Percentiles rank a stretch among this genome's conserved stretches.
These are phyloP conservation scores for Ephialtes manifestator DNA, from an alignment of 2,888 invertebrate genomes.

Conservation along the genomic window DNA sequence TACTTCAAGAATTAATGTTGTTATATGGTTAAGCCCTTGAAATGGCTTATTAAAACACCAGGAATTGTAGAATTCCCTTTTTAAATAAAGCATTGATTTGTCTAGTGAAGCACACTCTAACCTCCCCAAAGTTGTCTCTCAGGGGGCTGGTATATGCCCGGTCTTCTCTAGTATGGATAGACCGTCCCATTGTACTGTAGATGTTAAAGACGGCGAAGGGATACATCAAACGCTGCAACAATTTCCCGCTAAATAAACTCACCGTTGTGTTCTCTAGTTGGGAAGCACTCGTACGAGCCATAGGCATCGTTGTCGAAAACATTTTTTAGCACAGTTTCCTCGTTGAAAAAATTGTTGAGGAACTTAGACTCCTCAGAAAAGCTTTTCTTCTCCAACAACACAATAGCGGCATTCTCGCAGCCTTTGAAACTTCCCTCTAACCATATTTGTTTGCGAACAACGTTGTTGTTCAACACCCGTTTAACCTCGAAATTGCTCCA, in stretches of 20 bases:
- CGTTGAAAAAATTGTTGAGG: constrained; percentile 89
- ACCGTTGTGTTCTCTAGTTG: constrained; percentile 89
- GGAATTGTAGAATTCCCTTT: no score
- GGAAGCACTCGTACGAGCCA: constrained; percentile 92
- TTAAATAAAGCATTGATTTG: no score
- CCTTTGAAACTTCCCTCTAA: constrained; percentile 90
- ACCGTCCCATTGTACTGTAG: not conserved
- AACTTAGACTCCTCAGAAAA: constrained; percentile 89
- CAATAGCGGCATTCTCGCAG: constrained; percentile 89
- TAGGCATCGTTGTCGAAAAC: constrained; percentile 94
- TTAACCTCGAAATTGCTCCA: constrained; percentile 90
- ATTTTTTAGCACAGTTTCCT: constrained; percentile 88
- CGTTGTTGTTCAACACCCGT: constrained; percentile 91
- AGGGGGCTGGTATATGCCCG: no score
- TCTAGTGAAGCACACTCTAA: no score
- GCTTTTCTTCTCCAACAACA: constrained; percentile 93
- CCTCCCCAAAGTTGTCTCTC: no score
- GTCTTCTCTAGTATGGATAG: no score
- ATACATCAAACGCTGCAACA: not conserved
- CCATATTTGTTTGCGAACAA: constrained; percentile 90
- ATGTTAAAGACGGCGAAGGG: not conserved
- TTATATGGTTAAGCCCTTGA: no score
- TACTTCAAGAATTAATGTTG: no score
- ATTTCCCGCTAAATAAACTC: constrained; percentile 76
- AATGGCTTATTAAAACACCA: no score